Evolutionary conservation across 2,888 invertebrate species (phyloP).

Genomic region (Drosophila pseudotakahashii): DNA sequence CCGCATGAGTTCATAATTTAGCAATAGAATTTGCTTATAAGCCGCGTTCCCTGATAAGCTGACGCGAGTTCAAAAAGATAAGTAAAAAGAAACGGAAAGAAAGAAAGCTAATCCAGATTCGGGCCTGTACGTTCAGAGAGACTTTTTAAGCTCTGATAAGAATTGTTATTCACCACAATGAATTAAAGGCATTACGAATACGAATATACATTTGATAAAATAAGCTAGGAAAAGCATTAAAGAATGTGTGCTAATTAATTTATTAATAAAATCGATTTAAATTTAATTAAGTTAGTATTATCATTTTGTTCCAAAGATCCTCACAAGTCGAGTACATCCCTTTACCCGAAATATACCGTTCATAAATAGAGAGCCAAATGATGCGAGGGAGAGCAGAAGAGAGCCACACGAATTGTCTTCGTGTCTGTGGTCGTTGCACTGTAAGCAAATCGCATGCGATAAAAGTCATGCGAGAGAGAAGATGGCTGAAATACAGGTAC

Average conservation of each 20-base stretch:
- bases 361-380: constrained; percentile 2
- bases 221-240: too few species aligned
- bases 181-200: too few species aligned
- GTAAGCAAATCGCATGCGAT: constrained; percentile 3
- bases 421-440: constrained; percentile 15
- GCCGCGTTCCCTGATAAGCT: too few species aligned
- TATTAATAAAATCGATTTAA: too few species aligned
- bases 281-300: too few species aligned
- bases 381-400: constrained; percentile 1
- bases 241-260: too few species aligned
- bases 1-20: too few species aligned
- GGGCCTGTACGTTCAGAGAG: too few species aligned
- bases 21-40: too few species aligned
- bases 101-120: not conserved
- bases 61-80: too few species aligned
- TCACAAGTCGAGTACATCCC: not conserved
- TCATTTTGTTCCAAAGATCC: not conserved
- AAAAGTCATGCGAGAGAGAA: constrained; percentile 5
- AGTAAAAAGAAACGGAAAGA: too few species aligned
- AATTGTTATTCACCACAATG: not conserved
- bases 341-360: not conserved
- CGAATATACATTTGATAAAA: too few species aligned
- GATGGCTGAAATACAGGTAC: constrained; percentile 15
- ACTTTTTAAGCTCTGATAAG: not conserved
- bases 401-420: constrained; percentile 11